Evolutionary conservation across 2,888 invertebrate species (phyloP).

Genomic region (Melanophora roralis): DNA sequence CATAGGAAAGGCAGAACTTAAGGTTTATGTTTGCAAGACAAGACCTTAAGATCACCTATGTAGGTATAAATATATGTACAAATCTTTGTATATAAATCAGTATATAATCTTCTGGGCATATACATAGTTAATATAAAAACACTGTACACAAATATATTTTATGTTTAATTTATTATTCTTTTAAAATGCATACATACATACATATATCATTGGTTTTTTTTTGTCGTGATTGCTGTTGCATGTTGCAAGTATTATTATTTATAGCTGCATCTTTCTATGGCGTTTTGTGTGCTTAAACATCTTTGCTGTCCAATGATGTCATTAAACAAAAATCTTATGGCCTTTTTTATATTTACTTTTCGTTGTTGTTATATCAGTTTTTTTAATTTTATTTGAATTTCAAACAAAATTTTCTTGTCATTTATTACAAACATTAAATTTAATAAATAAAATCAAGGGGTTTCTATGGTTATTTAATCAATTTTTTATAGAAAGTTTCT

Average conservation of each 20-base stretch:
- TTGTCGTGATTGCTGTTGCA: neutral
- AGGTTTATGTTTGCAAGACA: conserved; percentile 32
- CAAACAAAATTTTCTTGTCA: conserved; percentile 46
- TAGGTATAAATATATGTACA: neutral
- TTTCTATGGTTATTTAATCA: conserved; percentile 25
- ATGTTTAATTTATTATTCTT: neutral
- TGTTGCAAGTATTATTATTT: conserved; percentile 3
- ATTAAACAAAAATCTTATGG: conserved; percentile 43
- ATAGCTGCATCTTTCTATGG: neutral
- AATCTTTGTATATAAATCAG: neutral
- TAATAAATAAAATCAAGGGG: conserved; percentile 45
- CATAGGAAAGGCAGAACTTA: conserved; percentile 2
- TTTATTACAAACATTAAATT: conserved; percentile 47
- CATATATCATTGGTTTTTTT: neutral
- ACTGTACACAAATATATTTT: conserved; percentile 40
- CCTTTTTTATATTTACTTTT: neutral
- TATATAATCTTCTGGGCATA: neutral
- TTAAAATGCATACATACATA: neutral
- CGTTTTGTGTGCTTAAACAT: conserved; percentile 5
- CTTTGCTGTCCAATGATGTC: conserved; percentile 35
- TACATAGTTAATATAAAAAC: conserved; percentile 1
- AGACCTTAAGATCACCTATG: conserved; percentile 3
- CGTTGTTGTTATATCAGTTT: neutral
- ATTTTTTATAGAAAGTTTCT: conserved; percentile 42
- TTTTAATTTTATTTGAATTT: conserved; percentile 4